These are phyloP conservation scores for Sebastes miniatus DNA, from an alignment of 2,797 vertebrate genomes.

Conservation along the genomic window DNA sequence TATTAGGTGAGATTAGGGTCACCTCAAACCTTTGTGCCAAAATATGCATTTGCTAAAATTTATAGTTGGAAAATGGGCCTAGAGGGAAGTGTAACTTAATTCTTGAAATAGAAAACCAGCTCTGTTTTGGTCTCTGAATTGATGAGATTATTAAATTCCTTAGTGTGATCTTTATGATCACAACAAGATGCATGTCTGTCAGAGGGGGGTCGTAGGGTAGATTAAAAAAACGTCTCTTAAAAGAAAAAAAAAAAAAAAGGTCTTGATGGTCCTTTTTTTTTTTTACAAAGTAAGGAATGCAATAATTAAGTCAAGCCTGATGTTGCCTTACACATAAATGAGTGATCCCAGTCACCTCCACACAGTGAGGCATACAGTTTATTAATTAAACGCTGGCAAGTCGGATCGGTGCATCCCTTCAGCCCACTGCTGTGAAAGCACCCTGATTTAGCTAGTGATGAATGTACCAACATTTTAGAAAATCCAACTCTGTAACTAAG, in stretches of 20 bases:
- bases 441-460: background rate
- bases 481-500: background rate
- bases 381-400: no score
- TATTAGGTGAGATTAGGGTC: slow-evolving; percentile 9
- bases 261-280: no score
- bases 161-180: slow-evolving; percentile 36
- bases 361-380: no score
- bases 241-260: no score
- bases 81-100: slow-evolving; percentile 20
- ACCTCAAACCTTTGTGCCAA: slow-evolving; percentile 71
- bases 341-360: no score
- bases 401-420: no score
- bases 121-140: slow-evolving; percentile 42
- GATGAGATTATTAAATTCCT: slow-evolving; percentile 48
- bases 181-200: slow-evolving; percentile 56
- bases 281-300: no score
- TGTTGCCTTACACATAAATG: no score
- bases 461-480: background rate
- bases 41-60: slow-evolving; percentile 38
- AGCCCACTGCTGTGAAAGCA: background rate
- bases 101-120: slow-evolving; percentile 28
- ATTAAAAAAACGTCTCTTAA: background rate
- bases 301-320: no score
- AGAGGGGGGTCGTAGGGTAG: slow-evolving; percentile 24
- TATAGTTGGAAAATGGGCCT: slow-evolving; percentile 17